A percentile compares a stretch with the other conserved stretches of the same genome.
phyloP scores from a whole-genome alignment of 2,113 vertebrate species.

The Macrotis lagotis region DNA sequence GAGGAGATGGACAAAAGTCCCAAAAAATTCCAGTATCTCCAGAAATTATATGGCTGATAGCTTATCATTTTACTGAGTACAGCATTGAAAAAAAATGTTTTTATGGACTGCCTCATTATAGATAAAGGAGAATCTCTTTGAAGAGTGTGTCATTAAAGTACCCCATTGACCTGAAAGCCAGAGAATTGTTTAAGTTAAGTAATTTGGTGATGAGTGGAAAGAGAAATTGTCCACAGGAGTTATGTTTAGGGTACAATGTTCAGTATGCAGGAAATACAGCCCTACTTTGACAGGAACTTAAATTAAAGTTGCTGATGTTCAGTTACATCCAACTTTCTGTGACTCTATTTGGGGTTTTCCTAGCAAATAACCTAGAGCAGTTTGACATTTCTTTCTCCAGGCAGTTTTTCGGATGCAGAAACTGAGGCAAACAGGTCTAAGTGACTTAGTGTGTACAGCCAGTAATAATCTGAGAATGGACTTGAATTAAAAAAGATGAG shows the following conservation, averaged over 20 bases:
- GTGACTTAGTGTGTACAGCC: not conserved
- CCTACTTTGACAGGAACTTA: not conserved
- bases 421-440: not conserved
- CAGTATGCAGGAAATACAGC: not conserved
- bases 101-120: not conserved
- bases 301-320: not conserved
- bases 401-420: not conserved
- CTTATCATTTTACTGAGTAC: not conserved
- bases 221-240: not conserved
- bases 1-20: not conserved
- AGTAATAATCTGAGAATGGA: too few species aligned
- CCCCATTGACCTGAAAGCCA: not conserved
- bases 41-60: not conserved
- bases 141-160: not conserved
- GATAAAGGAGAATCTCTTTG: not conserved
- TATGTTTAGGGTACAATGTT: not conserved
- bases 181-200: not conserved
- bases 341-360: not conserved
- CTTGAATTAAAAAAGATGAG: not conserved
- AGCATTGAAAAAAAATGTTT: not conserved
- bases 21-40: not conserved
- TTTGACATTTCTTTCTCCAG: not conserved
- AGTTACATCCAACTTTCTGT: not conserved
- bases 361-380: not conserved
- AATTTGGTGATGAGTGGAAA: not conserved